phyloP scores from a whole-genome alignment of 1,140 invertebrate species.

The Caenorhabditis briggsae region DNA sequence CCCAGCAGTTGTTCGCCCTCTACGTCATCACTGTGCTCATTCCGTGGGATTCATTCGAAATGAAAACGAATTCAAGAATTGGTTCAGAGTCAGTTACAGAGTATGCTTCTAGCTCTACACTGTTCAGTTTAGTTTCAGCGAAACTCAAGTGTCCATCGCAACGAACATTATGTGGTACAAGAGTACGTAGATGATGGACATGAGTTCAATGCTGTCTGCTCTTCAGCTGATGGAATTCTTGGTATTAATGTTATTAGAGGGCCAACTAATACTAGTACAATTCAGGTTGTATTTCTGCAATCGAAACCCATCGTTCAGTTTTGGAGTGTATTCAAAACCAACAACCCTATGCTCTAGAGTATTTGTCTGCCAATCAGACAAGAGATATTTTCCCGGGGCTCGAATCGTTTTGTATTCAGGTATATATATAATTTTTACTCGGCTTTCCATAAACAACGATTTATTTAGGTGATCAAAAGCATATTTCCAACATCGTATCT shows the following conservation, averaged over 20 bases:
- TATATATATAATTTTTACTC: neutral
- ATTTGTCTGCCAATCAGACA: conserved; percentile 57
- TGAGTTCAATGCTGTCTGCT: conserved; percentile 52
- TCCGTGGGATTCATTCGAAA: conserved; percentile 61
- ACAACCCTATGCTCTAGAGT: conserved; percentile 58
- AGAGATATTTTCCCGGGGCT: conserved; percentile 58
- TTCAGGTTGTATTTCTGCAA: conserved; percentile 55
- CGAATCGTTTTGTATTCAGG: conserved; percentile 60
- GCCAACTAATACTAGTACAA: neutral
- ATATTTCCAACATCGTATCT: conserved; percentile 51
- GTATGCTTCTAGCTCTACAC: neutral
- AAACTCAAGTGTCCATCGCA: conserved; percentile 54
- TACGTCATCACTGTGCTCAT: conserved; percentile 56
- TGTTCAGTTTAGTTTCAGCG: conserved; percentile 42
- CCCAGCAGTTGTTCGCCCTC: conserved; percentile 58
- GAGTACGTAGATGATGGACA: conserved; percentile 61
- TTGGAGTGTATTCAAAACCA: conserved; percentile 59
- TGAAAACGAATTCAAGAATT: conserved; percentile 56
- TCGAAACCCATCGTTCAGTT: conserved; percentile 42
- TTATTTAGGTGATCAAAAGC: conserved; percentile 58
- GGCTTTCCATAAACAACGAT: neutral
- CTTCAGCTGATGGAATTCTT: conserved; percentile 40
- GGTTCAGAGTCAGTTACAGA: conserved; percentile 53
- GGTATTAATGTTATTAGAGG: neutral
- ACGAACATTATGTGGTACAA: conserved; percentile 60